phyloP scores from a whole-genome alignment of 2,888 invertebrate species.

The Lobophora halterata region DNA sequence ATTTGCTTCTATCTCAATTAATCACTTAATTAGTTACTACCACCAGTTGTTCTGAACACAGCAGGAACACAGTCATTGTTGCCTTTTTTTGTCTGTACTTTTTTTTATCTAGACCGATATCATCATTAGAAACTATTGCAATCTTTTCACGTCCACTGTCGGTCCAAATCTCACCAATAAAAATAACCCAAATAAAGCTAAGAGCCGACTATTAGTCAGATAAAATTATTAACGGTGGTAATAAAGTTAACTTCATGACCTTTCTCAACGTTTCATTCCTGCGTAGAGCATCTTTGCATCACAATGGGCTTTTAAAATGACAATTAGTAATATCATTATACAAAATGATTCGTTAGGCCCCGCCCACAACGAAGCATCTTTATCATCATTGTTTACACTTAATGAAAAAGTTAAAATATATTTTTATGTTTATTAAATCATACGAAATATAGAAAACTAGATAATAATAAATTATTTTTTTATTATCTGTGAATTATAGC shows the following conservation, averaged over 20 bases:
- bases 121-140: slow-evolving; percentile 22
- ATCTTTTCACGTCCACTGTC: slow-evolving; percentile 12
- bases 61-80: neutral
- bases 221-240: slow-evolving; percentile 33
- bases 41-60: slow-evolving; percentile 10
- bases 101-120: slow-evolving; percentile 21
- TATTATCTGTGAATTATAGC: too few relatives aligned
- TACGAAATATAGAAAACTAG: too few relatives aligned
- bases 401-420: slow-evolving; percentile 7
- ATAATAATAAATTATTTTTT: too few relatives aligned
- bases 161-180: slow-evolving; percentile 17
- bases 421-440: neutral
- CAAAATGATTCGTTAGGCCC: slow-evolving; percentile 33
- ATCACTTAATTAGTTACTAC: slow-evolving; percentile 22
- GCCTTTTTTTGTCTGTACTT: slow-evolving; percentile 12
- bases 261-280: slow-evolving; percentile 42
- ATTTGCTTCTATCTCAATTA: slow-evolving; percentile 34
- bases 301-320: slow-evolving; percentile 42
- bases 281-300: slow-evolving; percentile 34
- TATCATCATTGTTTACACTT: slow-evolving; percentile 17
- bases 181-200: slow-evolving; percentile 14
- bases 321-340: slow-evolving; percentile 38
- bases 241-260: slow-evolving; percentile 36
- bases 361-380: slow-evolving; percentile 26
- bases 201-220: slow-evolving; percentile 14